Conservation (phyloP, 2,888 invertebrate species). For the Drosophila koepferae region DNA sequence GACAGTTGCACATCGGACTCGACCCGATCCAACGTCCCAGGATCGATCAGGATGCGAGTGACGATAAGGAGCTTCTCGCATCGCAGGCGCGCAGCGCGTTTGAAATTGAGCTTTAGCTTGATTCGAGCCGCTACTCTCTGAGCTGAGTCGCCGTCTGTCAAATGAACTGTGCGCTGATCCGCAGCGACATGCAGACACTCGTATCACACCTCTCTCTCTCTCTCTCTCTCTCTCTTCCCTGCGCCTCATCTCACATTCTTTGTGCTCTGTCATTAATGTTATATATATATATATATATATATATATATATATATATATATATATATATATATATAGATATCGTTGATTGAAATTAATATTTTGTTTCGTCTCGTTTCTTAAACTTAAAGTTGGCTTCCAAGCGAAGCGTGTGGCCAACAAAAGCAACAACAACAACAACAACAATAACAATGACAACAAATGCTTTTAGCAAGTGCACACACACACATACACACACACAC, state of each 20-base stretch:
- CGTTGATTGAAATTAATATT: constrained; percentile 75
- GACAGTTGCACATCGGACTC: constrained; percentile 65
- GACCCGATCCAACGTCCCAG: constrained; percentile 6
- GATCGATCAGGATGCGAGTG: constrained; percentile 16
- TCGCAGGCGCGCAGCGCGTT: constrained; percentile 52
- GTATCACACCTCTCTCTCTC: constrained; percentile 54
- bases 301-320: constrained; percentile 8
- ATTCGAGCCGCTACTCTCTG: constrained; percentile 55
- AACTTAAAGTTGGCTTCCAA: constrained; percentile 65
- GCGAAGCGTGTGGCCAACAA: constrained; percentile 57
- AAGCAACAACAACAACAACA: constrained; percentile 17
- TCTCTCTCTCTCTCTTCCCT: constrained; percentile 7
- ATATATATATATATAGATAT: constrained; percentile 15
- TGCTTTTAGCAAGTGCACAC: constrained; percentile 37
- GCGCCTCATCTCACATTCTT: constrained; percentile 5
- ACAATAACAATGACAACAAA: constrained; percentile 19
- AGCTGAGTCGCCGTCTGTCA: constrained; percentile 48
- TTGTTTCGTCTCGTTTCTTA: constrained; percentile 56
- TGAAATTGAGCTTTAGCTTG: constrained; percentile 73
- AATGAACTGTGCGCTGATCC: constrained; percentile 73
- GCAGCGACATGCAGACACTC: constrained; percentile 61
- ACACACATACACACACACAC: neutral
- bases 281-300: constrained; percentile 14
- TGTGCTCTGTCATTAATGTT: neutral
- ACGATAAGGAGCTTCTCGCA: constrained; percentile 27